Conservation (phyloP, 2,888 invertebrate species). For the Stramonita haemastoma region DNA sequence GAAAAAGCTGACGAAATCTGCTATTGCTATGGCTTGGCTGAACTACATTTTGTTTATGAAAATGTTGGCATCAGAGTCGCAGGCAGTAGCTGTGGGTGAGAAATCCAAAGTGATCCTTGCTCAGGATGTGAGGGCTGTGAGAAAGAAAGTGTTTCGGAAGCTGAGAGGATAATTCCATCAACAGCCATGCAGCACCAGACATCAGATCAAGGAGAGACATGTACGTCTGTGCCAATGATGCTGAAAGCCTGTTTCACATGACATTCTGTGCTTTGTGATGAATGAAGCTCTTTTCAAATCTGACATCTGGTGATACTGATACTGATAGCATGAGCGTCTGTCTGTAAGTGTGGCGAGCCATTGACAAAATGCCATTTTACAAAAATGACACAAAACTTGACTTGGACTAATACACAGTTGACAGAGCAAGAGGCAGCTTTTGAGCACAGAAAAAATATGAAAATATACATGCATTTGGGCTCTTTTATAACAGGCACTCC, state of each 20-base stretch:
- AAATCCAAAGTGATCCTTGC: conserved; percentile 32
- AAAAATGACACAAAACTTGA: no score
- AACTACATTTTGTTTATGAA: conserved; percentile 42
- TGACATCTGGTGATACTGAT: no score
- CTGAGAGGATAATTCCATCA: background rate
- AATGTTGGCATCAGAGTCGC: conserved; percentile 36
- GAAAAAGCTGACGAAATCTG: conserved; percentile 25
- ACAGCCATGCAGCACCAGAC: background rate
- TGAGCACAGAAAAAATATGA: no score
- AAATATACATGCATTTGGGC: no score
- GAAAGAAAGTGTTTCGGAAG: conserved; percentile 3
- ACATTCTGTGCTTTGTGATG: no score
- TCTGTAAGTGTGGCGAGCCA: no score
- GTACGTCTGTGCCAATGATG: background rate
- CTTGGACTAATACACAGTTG: no score
- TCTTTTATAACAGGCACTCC: no score
- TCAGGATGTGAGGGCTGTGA: conserved; percentile 30
- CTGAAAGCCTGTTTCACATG: background rate
- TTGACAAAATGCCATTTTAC: no score
- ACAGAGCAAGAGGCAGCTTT: no score
- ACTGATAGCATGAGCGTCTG: no score
- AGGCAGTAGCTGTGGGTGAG: conserved; percentile 9
- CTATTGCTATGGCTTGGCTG: conserved; percentile 22
- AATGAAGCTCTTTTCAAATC: no score
- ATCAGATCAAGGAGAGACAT: background rate